Conservation (phyloP, 2,888 invertebrate species). For the Augochlorella aurata region DNA sequence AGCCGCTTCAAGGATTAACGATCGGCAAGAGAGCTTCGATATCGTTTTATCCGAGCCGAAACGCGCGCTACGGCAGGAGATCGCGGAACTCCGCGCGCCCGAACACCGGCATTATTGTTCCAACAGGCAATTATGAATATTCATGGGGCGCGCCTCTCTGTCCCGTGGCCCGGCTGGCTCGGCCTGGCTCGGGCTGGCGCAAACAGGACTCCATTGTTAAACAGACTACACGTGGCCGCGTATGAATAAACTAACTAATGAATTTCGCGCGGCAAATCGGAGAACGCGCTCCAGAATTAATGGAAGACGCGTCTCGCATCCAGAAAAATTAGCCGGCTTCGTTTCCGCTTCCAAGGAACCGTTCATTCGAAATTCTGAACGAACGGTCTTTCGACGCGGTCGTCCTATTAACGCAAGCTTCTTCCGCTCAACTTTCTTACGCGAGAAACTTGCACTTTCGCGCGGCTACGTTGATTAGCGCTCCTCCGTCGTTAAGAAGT, state of each 20-base stretch:
- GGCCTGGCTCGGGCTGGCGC: not conserved
- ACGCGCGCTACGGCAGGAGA: not conserved
- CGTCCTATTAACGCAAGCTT: too few relatives aligned
- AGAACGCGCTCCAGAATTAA: not conserved
- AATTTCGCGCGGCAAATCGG: not conserved
- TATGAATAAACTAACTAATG: conserved; percentile 12
- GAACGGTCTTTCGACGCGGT: too few relatives aligned
- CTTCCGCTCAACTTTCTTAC: too few relatives aligned
- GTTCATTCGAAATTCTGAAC: too few relatives aligned
- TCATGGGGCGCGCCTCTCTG: not conserved
- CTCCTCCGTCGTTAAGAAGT: too few relatives aligned
- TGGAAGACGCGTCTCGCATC: not conserved
- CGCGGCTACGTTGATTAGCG: too few relatives aligned
- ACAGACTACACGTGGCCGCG: conserved; percentile 7
- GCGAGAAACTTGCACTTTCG: too few relatives aligned
- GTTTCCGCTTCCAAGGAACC: not conserved
- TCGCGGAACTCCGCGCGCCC: not conserved
- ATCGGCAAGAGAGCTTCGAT: not conserved
- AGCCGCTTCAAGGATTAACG: not conserved
- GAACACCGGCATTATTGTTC: conserved; percentile 11
- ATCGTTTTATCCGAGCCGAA: not conserved
- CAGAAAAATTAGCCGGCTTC: not conserved
- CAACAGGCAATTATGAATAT: conserved; percentile 11
- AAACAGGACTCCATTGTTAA: not conserved
- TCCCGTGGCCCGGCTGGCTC: not conserved